Evolutionary conservation across 2,797 vertebrate genomes (phyloP).

Genomic region (Rhynchotus rufescens): DNA sequence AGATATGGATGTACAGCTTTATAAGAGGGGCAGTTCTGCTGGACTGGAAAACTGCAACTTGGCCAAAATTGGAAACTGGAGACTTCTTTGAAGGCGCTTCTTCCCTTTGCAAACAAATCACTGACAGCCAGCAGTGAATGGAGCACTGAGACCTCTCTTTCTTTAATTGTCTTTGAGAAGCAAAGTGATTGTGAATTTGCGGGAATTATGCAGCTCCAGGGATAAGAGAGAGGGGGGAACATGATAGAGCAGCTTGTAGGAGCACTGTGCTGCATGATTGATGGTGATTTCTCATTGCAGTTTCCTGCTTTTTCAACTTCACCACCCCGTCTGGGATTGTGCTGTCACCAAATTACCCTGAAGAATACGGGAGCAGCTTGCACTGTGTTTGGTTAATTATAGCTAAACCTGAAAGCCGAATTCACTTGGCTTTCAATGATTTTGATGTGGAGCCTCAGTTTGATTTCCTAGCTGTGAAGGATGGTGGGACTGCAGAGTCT

Average conservation of each 20-base stretch:
- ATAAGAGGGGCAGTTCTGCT: not conserved
- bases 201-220: not conserved
- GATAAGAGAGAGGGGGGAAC: not conserved
- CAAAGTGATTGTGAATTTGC: not conserved
- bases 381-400: conserved; percentile 99
- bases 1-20: fast-evolving
- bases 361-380: conserved; percentile 97
- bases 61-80: not conserved
- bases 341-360: conserved; percentile 96
- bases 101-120: not conserved
- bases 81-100: not conserved
- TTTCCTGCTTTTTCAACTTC: conserved; percentile 99
- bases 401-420: conserved; percentile 92
- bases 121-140: not conserved
- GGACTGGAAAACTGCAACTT: not conserved
- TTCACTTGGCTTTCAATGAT: conserved; percentile 98
- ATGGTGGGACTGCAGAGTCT: conserved; percentile 93
- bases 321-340: conserved; percentile 94
- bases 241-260: fast-evolving
- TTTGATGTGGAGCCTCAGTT: conserved; percentile 99
- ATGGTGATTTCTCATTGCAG: conserved; percentile 80
- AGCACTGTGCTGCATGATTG: not conserved
- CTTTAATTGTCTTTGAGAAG: not conserved
- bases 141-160: not conserved
- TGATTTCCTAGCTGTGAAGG: conserved; percentile 96